Base-by-base conservation (phyloP, 2,888 invertebrate species). In the Pammene aurita region DNA sequence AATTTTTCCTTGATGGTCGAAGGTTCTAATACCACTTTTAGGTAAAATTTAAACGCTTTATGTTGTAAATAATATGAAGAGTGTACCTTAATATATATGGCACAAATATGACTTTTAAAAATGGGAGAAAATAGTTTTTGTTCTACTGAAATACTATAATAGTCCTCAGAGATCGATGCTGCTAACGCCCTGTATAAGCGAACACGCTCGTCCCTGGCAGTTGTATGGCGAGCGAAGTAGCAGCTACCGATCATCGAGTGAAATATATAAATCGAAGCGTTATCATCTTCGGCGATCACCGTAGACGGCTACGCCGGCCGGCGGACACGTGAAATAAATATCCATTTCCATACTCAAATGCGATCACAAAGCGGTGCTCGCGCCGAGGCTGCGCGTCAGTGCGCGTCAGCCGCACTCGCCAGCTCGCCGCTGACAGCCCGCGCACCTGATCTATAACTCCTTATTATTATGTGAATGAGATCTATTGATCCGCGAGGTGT, bases 381-480 rank as follows among this genome's bases (percentile, higher is more conserved):
- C 76, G 76, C 78, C 72, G 75, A 62, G 62, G 41, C 62, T 50
- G 73, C 73, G 78, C 77, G 82, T 78, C 79, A 75, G 76, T 74
- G 78, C 80, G 75, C 78, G 72, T 73, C 73, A 64, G 63, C 72
- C 71, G 64, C 67, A 69, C 74, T 75, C 73, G 72, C 78, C 74
- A 75, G 71, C 75, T 63, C 73, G 62, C 73, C 46, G 52, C 77
- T 76, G 82, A 79, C 86, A 82, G 78, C 78, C 73, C 79, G 75
- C 80, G 67, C 77, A 75, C 78, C 85, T 92, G 90, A 92, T 92
- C 92, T 92, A 92, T 90, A 92, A 91, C 91, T 88, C 86, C 91
- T 89, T 91, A 88, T 92, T 91, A 92, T 92, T 91, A 91, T 92
- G 92, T 92, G 90, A 92, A 91, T 86, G 89, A 91, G 88, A 91